Conservation (phyloP, 2,888 invertebrate species). For the Rhagium mordax region DNA sequence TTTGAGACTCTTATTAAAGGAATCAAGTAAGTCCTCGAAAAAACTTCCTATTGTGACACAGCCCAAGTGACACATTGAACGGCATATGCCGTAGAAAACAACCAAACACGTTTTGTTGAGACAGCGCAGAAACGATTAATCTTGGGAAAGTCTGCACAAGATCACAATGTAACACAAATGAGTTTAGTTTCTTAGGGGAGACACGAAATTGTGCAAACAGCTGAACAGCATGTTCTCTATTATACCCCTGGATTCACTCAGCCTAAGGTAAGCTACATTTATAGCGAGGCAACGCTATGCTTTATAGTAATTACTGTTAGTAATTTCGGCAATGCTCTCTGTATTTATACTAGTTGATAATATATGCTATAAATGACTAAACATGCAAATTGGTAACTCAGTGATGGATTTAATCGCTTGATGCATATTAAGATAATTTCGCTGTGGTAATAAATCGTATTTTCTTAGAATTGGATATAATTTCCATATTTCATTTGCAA, state of each 20-base stretch:
- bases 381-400: too few relatives aligned
- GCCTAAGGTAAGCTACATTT: background rate
- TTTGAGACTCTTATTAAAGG: background rate
- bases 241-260: background rate
- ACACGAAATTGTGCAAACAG: background rate
- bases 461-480: too few relatives aligned
- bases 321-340: background rate
- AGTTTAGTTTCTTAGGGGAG: constrained; percentile 6
- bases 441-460: too few relatives aligned
- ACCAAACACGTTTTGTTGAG: background rate
- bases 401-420: too few relatives aligned
- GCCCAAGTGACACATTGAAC: background rate
- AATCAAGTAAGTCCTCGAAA: background rate
- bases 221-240: background rate
- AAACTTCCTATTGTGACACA: background rate
- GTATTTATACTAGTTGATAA: background rate
- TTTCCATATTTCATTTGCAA: too few relatives aligned
- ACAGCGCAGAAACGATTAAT: constrained; percentile 9
- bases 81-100: background rate
- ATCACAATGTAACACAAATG: constrained; percentile 3
- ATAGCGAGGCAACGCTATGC: background rate
- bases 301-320: background rate
- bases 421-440: too few relatives aligned
- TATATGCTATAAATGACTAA: background rate
- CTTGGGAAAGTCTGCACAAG: background rate